These are phyloP conservation scores for Pyralis farinalis DNA, from an alignment of 2,888 invertebrate genomes.

Conservation along the genomic window DNA sequence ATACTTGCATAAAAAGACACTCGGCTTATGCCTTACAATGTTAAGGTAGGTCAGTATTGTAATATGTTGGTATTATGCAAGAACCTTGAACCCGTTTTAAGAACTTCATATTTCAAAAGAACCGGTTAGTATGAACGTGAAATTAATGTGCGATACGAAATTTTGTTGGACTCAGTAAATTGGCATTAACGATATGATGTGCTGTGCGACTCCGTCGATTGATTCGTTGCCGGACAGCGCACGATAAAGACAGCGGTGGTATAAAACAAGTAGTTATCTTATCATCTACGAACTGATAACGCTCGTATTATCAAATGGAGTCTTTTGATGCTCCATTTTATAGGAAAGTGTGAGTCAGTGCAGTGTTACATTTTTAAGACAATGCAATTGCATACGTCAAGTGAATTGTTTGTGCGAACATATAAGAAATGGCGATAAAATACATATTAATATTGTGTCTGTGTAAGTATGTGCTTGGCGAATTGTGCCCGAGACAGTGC, in stretches of 20 bases:
- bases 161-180: too few species aligned
- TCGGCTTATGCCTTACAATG: too few species aligned
- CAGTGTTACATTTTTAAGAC: slow-evolving; percentile 28
- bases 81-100: not conserved
- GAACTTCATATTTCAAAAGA: not conserved
- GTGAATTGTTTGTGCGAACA: slow-evolving; percentile 20
- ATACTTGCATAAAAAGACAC: too few species aligned
- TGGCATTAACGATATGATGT: too few species aligned
- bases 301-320: slow-evolving; percentile 49
- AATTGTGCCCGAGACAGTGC: slow-evolving; percentile 76
- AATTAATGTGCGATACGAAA: too few species aligned
- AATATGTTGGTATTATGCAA: not conserved
- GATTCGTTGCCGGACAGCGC: not conserved
- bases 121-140: not conserved
- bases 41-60: too few species aligned
- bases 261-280: slow-evolving; percentile 41
- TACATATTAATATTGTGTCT: slow-evolving; percentile 28
- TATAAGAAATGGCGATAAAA: slow-evolving; percentile 51
- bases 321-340: slow-evolving; percentile 46
- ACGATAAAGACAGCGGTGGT: slow-evolving; percentile 25
- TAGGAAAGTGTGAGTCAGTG: slow-evolving; percentile 36
- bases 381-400: slow-evolving; percentile 40
- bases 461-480: slow-evolving; percentile 25
- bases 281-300: slow-evolving; percentile 45
- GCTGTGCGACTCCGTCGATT: too few species aligned